phyloP scores from a whole-genome alignment of 2,888 invertebrate species.

The Lasioglossum figueresi region DNA sequence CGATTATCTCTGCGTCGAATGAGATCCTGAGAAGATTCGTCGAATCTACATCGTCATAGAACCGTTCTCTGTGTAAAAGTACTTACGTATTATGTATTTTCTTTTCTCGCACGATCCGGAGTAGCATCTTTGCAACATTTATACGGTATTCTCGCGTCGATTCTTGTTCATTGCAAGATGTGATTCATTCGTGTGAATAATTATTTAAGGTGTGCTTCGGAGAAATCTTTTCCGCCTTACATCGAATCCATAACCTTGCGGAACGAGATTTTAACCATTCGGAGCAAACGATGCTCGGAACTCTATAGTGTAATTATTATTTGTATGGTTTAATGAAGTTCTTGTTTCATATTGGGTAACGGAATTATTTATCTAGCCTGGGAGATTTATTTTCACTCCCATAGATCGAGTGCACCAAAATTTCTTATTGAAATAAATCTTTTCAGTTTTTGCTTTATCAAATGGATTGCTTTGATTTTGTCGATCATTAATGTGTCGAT shows the following conservation, averaged over 20 bases:
- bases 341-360: neutral
- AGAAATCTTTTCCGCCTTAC: constrained; percentile 1
- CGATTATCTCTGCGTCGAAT: constrained; percentile 3
- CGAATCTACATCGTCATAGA: constrained; percentile 8
- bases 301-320: neutral
- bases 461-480: neutral
- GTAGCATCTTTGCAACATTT: neutral
- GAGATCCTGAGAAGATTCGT: neutral
- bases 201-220: constrained; percentile 22
- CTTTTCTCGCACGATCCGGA: neutral
- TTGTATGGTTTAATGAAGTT: neutral
- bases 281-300: neutral
- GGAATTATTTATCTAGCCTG: neutral
- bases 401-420: neutral
- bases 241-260: constrained; percentile 42
- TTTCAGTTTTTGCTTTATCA: neutral
- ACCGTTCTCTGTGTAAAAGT: constrained; percentile 12
- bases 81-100: neutral
- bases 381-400: neutral
- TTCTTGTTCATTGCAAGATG: neutral
- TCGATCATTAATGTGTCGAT: neutral
- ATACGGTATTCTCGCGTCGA: neutral
- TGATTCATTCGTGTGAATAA: constrained; percentile 28
- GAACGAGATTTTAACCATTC: neutral
- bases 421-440: neutral